phyloP scores from a whole-genome alignment of 1,140 invertebrate species.

The Drosophila ironensis region DNA sequence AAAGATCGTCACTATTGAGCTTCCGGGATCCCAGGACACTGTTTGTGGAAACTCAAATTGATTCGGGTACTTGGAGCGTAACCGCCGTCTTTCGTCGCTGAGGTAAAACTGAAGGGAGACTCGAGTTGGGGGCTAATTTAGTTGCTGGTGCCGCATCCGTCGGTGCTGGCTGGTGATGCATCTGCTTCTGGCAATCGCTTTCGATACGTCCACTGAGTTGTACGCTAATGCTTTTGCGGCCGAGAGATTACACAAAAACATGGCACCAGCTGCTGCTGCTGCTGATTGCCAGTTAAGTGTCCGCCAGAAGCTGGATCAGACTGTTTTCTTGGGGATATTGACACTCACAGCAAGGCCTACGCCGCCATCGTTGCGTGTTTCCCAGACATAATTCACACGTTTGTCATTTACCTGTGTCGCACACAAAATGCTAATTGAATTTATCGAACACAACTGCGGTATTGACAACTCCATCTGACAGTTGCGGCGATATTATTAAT shows the following conservation, averaged over 20 bases:
- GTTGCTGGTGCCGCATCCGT: background rate
- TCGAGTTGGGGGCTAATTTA: constrained; percentile 14
- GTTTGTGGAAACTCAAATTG: background rate
- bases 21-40: background rate
- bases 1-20: background rate
- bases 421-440: constrained; percentile 27
- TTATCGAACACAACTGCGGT: constrained; percentile 11
- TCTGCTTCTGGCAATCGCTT: constrained; percentile 45
- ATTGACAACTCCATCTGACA: constrained; percentile 50
- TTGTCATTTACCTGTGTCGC: background rate
- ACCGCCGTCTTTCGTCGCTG: constrained; percentile 20
- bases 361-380: background rate
- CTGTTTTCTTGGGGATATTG: background rate
- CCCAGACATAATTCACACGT: background rate
- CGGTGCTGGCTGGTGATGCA: constrained; percentile 27
- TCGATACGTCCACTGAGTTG: constrained; percentile 1
- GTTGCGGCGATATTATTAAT: constrained; percentile 48
- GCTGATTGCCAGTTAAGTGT: constrained; percentile 2
- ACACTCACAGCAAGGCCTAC: background rate
- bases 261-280: background rate
- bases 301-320: too few relatives aligned
- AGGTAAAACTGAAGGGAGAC: constrained; percentile 39
- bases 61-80: background rate
- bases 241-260: background rate
- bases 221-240: constrained; percentile 13